A percentile compares a stretch with the other conserved stretches of the same genome.
These are phyloP conservation scores for Scaptomyza reducta DNA, from an alignment of 2,888 invertebrate species.

Conservation along the genomic window DNA sequence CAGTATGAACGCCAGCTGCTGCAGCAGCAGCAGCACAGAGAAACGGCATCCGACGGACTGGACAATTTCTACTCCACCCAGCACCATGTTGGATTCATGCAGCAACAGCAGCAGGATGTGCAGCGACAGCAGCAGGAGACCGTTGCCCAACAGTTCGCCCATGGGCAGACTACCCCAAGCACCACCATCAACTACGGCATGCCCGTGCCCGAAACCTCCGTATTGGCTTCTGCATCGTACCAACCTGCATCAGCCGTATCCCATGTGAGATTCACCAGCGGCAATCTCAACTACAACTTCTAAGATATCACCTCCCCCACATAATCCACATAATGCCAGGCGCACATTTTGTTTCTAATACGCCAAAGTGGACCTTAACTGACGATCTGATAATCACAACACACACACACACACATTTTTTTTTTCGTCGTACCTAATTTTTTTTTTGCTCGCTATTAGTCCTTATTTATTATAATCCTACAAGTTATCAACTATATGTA, in stretches of 20 bases:
- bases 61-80: constrained; percentile 82
- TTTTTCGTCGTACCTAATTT: neutral
- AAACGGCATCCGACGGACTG: constrained; percentile 16
- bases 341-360: neutral
- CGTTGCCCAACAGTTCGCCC: constrained; percentile 67
- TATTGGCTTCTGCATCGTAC: constrained; percentile 74
- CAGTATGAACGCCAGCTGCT: constrained; percentile 28
- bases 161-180: constrained; percentile 54
- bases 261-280: constrained; percentile 85
- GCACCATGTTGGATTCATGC: constrained; percentile 78
- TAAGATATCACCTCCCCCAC: constrained; percentile 24
- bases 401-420: neutral
- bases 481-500: constrained; percentile 10
- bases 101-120: constrained; percentile 74
- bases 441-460: constrained; percentile 22
- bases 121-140: constrained; percentile 68
- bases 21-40: constrained; percentile 15
- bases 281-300: constrained; percentile 82
- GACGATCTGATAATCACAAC: neutral
- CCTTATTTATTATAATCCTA: constrained; percentile 21
- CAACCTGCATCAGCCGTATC: constrained; percentile 85
- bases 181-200: constrained; percentile 59
- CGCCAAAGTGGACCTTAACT: neutral
- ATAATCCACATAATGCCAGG: neutral
- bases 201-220: constrained; percentile 65